Percentiles rank a stretch among this genome's conserved stretches.
Evolutionary conservation across 2,888 invertebrate genomes (phyloP).

Genomic region (Tricholauxania praeusta): DNA sequence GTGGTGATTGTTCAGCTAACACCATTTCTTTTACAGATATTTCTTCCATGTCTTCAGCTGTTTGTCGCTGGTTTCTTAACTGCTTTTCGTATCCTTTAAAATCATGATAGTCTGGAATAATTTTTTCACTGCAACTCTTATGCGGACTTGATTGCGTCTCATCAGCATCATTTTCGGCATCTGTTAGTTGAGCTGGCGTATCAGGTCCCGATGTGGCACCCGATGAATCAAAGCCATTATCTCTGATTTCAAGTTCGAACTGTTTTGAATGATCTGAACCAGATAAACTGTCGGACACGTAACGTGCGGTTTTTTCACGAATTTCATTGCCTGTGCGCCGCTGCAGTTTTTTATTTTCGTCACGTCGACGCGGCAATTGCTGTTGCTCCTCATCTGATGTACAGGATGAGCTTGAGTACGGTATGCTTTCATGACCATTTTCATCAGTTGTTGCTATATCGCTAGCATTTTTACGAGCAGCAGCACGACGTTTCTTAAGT

Average conservation of each 20-base stretch:
- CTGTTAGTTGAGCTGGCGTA: constrained; percentile 80
- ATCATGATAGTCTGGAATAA: constrained; percentile 40
- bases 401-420: constrained; percentile 63
- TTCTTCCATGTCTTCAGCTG: not conserved
- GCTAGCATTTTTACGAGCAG: constrained; percentile 20
- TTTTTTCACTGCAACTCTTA: constrained; percentile 6
- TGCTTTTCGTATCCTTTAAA: constrained; percentile 42
- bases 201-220: constrained; percentile 92
- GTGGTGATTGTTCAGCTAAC: too few relatives aligned
- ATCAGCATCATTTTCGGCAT: constrained; percentile 71
- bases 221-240: constrained; percentile 73
- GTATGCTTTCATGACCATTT: constrained; percentile 24
- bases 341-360: constrained; percentile 26
- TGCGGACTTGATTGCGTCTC: constrained; percentile 36
- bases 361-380: constrained; percentile 35
- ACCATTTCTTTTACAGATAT: not conserved
- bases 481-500: constrained; percentile 51
- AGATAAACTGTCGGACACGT: not conserved
- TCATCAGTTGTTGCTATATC: constrained; percentile 43
- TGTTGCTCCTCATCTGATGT: constrained; percentile 69
- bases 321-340: constrained; percentile 5
- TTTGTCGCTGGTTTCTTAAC: not conserved
- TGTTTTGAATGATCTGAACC: not conserved
- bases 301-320: not conserved
- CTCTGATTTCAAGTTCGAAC: constrained; percentile 52